Base-by-base conservation (phyloP, 2,888 invertebrate genomes). In the Folsomia manolachei region DNA sequence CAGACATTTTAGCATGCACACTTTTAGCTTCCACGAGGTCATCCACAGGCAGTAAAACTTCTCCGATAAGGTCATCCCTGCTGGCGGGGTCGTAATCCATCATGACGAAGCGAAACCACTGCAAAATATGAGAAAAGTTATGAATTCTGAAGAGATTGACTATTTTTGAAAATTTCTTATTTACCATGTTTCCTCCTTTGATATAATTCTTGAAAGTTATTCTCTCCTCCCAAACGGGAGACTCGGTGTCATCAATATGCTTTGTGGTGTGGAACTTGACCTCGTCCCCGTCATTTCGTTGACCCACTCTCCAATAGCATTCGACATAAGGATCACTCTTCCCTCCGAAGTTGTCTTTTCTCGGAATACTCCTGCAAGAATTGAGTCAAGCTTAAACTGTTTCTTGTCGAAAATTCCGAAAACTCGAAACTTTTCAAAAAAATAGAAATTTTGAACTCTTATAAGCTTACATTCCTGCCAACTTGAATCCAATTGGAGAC, bases 201-300 rank as follows among this genome's bases (percentile, higher is more conserved):
- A 74, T 74, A 60, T 76, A 78, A 39, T 78, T 78, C 19, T 68
- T 56, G 51, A 78, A 78, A 27, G 74, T 75, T 25, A 78, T 73
- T 11, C 69, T 76, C 51, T 76, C 74, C 62, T 25, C 56, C 75
- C 75, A 78, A 23, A 74, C 76, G 4, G 71, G 71, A 64, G 74
- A 76, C 60, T 78, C 78, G n/a, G 68, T 51, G 52, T 78, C 74
- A 21, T 72, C 68, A 21, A 73, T 56, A 2, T 63, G 67, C 39
- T 63, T 60, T 7, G 77, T 77, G 2, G 73, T 75, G 63, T 27
- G 62, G 27, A 77, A 75, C 11, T 68, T 27, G 23, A 70, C 72
- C 27, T 75, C 75, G 26, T 69, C 71, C 2, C 77, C 77, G 26
- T 67, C n/a, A 7, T 71, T 71, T n/a, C n/a, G n/a, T 9, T 71